Conservation (phyloP, 2,113 vertebrate genomes). For the Vulpes lagopus region DNA sequence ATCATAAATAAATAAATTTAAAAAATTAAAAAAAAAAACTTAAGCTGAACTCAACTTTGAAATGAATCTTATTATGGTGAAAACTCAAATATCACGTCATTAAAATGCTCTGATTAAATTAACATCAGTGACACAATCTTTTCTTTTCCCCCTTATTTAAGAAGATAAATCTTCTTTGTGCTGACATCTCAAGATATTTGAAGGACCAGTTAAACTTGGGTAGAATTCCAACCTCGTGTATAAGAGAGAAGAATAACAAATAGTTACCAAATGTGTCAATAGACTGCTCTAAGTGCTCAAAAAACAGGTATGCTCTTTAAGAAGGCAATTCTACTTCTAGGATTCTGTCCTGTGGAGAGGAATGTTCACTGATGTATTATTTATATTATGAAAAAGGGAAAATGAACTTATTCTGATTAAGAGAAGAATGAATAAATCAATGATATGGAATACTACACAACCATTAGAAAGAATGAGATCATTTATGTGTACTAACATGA, state of each 20-base stretch:
- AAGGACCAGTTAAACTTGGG: conserved; percentile 28
- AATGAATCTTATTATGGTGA: background rate
- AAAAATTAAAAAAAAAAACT: background rate
- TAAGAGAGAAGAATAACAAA: conserved; percentile 36
- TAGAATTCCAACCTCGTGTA: conserved; percentile 12
- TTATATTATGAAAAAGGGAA: background rate
- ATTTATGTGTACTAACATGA: background rate
- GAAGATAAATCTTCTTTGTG: conserved; percentile 35
- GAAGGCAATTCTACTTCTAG: background rate
- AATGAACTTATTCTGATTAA: background rate
- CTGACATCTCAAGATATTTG: background rate
- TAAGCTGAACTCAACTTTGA: conserved; percentile 50
- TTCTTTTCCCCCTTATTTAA: background rate
- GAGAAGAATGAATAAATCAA: conserved; percentile 26
- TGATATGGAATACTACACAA: background rate
- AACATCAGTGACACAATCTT: background rate
- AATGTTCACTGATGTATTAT: background rate
- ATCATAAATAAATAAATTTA: too few species aligned
- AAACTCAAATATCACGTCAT: conserved; percentile 36
- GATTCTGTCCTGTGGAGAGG: background rate
- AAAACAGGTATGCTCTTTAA: background rate
- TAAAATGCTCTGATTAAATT: conserved; percentile 43
- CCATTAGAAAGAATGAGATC: conserved; percentile 20
- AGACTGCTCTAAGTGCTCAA: background rate
- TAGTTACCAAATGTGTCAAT: background rate